These are phyloP conservation scores for Agelas oroides DNA, from an alignment of 37 sponge, comb jelly and placozoan genomes.

Conservation along the genomic window DNA sequence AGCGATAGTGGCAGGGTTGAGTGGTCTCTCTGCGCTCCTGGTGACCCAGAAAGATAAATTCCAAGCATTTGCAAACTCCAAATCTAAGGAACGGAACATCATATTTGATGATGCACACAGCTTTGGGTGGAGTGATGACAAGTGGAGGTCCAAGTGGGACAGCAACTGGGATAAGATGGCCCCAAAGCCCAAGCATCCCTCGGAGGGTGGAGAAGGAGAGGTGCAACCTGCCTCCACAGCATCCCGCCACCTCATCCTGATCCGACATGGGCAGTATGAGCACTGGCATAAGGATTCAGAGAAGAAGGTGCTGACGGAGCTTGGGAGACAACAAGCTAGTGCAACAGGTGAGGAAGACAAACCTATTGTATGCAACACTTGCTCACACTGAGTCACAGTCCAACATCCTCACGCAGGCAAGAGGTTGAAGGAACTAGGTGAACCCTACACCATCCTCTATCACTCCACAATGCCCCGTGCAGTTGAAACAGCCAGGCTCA, in stretches of 20 bases:
- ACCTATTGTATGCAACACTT: no score
- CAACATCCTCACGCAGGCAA: not conserved
- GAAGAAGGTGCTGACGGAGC: conserved; percentile 67
- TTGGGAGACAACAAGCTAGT: conserved; percentile 85
- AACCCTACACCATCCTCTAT: conserved; percentile 37
- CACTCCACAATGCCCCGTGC: conserved; percentile 89
- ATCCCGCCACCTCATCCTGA: conserved; percentile 74
- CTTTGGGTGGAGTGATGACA: not conserved
- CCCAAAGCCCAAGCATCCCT: conserved; percentile 3
- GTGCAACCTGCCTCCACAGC: conserved; percentile 40
- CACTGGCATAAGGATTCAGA: conserved; percentile 42
- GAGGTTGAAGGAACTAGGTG: conserved; percentile 75
- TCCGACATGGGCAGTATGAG: conserved; percentile 92
- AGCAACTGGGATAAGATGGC: conserved; percentile 82
- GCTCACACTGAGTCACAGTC: no score
- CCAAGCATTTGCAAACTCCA: not conserved
- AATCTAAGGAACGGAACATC: not conserved
- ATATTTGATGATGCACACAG: not conserved
- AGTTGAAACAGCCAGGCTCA: conserved; percentile 72
- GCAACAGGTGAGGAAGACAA: conserved; percentile 53
- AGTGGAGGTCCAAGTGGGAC: conserved; percentile 74
- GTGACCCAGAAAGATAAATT: conserved; percentile 14
- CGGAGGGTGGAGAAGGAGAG: conserved; percentile 14
- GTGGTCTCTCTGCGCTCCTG: not conserved
- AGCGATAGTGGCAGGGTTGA: conserved; percentile 21